Evolutionary conservation across 2,797 vertebrate genomes (phyloP).

Genomic region (Manis javanica): DNA sequence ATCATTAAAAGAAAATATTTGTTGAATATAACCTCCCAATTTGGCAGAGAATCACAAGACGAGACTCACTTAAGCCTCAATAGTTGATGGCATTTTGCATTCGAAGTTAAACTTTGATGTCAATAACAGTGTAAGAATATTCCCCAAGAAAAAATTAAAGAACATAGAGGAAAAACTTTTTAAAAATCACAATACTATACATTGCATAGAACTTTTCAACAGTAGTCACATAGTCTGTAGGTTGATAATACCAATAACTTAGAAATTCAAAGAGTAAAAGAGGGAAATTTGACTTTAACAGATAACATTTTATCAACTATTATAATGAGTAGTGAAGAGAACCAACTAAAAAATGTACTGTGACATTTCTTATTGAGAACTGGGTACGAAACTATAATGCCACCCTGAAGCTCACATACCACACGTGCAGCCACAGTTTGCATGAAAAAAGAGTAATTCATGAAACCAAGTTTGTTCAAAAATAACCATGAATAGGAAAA

Average conservation of each 20-base stretch:
- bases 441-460: constrained; percentile 64
- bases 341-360: neutral
- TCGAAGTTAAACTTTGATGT: constrained; percentile 7
- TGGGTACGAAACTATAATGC: constrained; percentile 10
- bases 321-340: constrained; percentile 25
- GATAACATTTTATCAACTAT: constrained; percentile 22
- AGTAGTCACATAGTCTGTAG: neutral
- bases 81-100: neutral
- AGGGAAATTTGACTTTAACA: neutral
- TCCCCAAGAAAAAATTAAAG: neutral
- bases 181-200: neutral
- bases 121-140: neutral
- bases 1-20: constrained; percentile 22
- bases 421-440: neutral
- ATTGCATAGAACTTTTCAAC: neutral
- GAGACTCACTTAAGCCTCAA: neutral
- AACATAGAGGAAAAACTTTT: neutral
- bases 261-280: constrained; percentile 45
- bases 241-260: neutral
- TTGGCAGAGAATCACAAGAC: neutral
- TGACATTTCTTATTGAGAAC: constrained; percentile 15
- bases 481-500: constrained; percentile 66
- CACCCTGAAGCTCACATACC: constrained; percentile 49
- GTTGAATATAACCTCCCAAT: constrained; percentile 16
- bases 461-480: constrained; percentile 51